Conservation (phyloP, 2,888 invertebrate species). For the Bimastos eiseni region DNA sequence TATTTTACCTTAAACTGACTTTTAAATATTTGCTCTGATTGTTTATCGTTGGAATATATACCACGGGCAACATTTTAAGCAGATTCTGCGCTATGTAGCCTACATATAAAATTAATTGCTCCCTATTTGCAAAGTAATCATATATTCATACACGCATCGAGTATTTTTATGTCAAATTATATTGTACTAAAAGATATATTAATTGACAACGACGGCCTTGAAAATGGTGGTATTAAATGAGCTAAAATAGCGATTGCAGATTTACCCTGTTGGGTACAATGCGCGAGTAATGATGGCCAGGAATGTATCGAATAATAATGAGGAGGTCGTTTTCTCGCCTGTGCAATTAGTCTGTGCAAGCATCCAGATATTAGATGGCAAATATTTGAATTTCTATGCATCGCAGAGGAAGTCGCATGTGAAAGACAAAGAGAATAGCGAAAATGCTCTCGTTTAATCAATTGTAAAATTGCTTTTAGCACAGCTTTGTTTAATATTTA, state of each 20-base stretch:
- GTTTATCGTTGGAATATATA: background rate
- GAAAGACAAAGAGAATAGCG: background rate
- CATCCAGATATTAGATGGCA: background rate
- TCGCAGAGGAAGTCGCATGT: background rate
- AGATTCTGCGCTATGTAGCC: too few species aligned
- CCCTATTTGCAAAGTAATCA: too few species aligned
- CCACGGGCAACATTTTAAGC: too few species aligned
- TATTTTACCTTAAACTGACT: background rate
- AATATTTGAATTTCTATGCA: background rate
- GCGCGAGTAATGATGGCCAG: background rate
- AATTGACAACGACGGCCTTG: background rate
- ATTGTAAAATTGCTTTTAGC: background rate
- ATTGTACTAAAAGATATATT: background rate
- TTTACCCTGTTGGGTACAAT: background rate
- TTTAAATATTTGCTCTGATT: background rate
- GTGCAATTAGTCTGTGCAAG: background rate
- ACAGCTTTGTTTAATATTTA: constrained; percentile 2
- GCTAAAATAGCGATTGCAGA: background rate
- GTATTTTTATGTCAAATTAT: background rate
- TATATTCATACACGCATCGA: too few species aligned
- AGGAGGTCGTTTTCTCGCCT: too few species aligned
- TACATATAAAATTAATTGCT: too few species aligned
- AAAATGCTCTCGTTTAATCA: background rate
- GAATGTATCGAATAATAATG: background rate
- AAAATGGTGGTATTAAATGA: background rate